Base-by-base conservation (phyloP, 2,888 invertebrate species). In the Lasioglossum malachurum region DNA sequence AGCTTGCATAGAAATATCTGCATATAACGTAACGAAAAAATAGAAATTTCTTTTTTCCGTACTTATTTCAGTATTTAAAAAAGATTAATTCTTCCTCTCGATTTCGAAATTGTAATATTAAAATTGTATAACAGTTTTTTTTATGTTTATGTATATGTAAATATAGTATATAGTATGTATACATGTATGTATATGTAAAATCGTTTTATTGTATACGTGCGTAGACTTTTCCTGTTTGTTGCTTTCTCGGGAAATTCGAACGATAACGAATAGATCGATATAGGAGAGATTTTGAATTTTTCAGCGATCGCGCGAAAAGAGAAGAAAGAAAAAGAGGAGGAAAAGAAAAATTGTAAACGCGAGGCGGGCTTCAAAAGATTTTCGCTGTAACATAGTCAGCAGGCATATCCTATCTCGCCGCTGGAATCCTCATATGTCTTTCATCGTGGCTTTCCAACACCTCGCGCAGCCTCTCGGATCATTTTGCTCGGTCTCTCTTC, bases 361-460 rank as follows among this genome's bases (percentile, higher is more conserved):
- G 73, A 88, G 87, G 80, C 84, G 74, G 44, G 72, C 75, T 80
- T 88, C 73, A 76, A 78, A 86, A 83, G 85, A 80, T 90, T 89
- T 87, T 84, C 88, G 87, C 81, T 82, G 89, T 87, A 89, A 90
- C 87, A 87, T 90, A 93, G 92, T 93, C 92, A 92, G 86, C 94
- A 90, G 92, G 91, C 91, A 92, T 87, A 92, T 94, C 94, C 93
- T 94, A 95, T 95, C 93, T 94, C 94, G 90, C 94, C 87, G 94
- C 95, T 94, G 94, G 95, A 95, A 94, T 94, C 94, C 94, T 94
- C 95, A 93, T 95, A 94, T 94, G 94, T 95, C 95, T 94, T 93
- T 95, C 94, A 93, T 88, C 94, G 89, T 86, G 87, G 89, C 91
- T 86, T 92, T 90, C 92, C 92, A 92, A 93, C 93, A 91, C 92